These are phyloP conservation scores for Seira musarum DNA, from an alignment of 2,888 invertebrate species.

Conservation along the genomic window DNA sequence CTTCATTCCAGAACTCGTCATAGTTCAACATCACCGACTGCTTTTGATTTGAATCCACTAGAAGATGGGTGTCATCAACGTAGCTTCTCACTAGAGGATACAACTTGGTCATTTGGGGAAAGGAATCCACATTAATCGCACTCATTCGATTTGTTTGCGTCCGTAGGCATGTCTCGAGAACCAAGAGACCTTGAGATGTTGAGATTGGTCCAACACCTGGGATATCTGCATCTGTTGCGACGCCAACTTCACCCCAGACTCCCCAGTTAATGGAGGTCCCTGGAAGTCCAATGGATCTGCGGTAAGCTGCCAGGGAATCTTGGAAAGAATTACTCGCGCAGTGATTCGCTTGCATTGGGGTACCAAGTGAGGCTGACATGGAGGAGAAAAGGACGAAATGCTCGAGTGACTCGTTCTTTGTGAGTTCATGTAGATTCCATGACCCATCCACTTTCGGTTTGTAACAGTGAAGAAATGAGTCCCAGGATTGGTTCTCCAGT, in stretches of 20 bases:
- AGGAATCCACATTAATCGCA: conserved; percentile 13
- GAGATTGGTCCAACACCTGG: conserved; percentile 20
- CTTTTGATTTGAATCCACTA: conserved; percentile 22
- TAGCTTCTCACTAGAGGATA: conserved; percentile 19
- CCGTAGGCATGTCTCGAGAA: conserved; percentile 17
- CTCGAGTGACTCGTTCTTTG: conserved; percentile 31
- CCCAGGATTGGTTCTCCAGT: conserved; percentile 48
- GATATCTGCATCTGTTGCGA: conserved; percentile 37
- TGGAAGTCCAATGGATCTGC: conserved; percentile 37
- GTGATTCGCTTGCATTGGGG: conserved; percentile 38
- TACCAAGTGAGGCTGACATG: conserved; percentile 25
- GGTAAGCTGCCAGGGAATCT: conserved; percentile 41
- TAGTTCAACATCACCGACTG: neutral
- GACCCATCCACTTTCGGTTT: conserved; percentile 49
- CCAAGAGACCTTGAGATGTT: conserved; percentile 11
- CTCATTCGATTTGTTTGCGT: conserved; percentile 16
- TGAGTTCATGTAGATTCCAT: conserved; percentile 51
- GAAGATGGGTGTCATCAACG: conserved; percentile 19
- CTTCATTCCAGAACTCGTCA: conserved; percentile 52
- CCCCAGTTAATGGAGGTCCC: conserved; percentile 37
- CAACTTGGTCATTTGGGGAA: neutral
- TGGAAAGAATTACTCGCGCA: conserved; percentile 43
- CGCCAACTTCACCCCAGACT: conserved; percentile 43
- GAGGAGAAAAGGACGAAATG: conserved; percentile 54
- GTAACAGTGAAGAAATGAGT: conserved; percentile 25